Percentiles rank a stretch among this genome's conserved stretches.
Evolutionary conservation across 2,888 invertebrate species (phyloP).

Genomic region (Sturmia bella): DNA sequence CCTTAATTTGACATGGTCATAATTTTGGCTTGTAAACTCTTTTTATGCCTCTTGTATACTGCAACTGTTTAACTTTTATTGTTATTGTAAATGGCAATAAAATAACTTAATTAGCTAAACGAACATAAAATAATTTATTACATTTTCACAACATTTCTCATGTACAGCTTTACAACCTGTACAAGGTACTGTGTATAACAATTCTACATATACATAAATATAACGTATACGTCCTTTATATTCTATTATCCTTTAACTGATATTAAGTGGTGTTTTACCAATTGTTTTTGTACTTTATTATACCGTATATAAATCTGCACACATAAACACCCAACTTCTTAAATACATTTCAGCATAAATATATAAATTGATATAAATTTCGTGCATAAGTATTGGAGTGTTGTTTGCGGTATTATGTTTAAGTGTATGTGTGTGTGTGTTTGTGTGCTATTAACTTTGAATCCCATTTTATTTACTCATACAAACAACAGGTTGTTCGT

Average conservation of each 20-base stretch:
- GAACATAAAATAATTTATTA: slow-evolving; percentile 64
- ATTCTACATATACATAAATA: not conserved
- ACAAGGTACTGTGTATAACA: not conserved
- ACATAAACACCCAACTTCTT: not conserved
- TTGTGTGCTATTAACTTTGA: slow-evolving; percentile 45
- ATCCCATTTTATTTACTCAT: slow-evolving; percentile 12
- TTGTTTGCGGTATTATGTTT: slow-evolving; percentile 34
- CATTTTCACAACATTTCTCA: slow-evolving; percentile 53
- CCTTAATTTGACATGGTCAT: not conserved
- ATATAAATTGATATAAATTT: slow-evolving; percentile 54
- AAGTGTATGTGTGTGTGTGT: too few species aligned
- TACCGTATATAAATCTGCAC: not conserved
- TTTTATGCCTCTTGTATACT: not conserved
- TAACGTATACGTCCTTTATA: slow-evolving; percentile 11
- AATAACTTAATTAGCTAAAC: slow-evolving; percentile 64
- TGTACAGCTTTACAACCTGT: slow-evolving; percentile 4
- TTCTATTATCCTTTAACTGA: slow-evolving; percentile 53
- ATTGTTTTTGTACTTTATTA: slow-evolving; percentile 26
- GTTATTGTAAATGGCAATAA: slow-evolving; percentile 32
- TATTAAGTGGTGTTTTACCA: slow-evolving; percentile 45
- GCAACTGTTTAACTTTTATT: slow-evolving; percentile 42
- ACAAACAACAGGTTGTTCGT: slow-evolving; percentile 49
- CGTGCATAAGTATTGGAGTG: slow-evolving; percentile 2
- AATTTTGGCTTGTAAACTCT: not conserved
- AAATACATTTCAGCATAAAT: slow-evolving; percentile 4